These are phyloP conservation scores for Xylota sylvarum DNA, from an alignment of 2,888 invertebrate species.

Conservation along the genomic window DNA sequence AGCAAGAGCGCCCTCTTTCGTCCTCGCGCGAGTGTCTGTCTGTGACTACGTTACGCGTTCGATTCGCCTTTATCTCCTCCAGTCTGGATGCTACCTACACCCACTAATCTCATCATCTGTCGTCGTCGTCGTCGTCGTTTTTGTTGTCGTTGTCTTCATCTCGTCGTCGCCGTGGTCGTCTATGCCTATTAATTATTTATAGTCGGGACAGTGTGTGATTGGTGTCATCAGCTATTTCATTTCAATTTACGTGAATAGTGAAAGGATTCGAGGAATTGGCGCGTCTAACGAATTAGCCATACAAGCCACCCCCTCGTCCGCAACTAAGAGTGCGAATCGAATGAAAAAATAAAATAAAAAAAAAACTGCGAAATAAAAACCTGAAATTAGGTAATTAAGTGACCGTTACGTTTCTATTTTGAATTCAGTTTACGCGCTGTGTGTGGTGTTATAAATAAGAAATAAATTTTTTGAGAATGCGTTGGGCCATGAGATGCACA, in stretches of 20 bases:
- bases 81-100: constrained; percentile 57
- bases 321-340: constrained; percentile 28
- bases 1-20: constrained; percentile 73
- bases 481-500: constrained; percentile 67
- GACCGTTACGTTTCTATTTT: constrained; percentile 65
- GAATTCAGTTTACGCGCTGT: constrained; percentile 62
- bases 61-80: constrained; percentile 66
- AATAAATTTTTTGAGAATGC: constrained; percentile 51
- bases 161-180: constrained; percentile 49
- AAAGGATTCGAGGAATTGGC: constrained; percentile 64
- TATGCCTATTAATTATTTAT: constrained; percentile 62
- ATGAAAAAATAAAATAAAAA: constrained; percentile 20
- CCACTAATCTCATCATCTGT: constrained; percentile 58
- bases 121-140: constrained; percentile 16
- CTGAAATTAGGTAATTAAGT: constrained; percentile 71
- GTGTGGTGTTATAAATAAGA: constrained; percentile 63
- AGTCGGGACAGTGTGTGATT: constrained; percentile 61
- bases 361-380: constrained; percentile 51
- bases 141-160: constrained; percentile 43
- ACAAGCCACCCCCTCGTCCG: neutral
- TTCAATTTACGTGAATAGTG: constrained; percentile 51
- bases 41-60: constrained; percentile 67
- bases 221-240: constrained; percentile 57
- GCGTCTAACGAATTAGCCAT: constrained; percentile 26
- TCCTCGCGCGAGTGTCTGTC: constrained; percentile 61